Percentiles rank a stretch among this genome's conserved stretches.
Conservation (phyloP, 2,797 vertebrate genomes). For the Danio albolineatus region DNA sequence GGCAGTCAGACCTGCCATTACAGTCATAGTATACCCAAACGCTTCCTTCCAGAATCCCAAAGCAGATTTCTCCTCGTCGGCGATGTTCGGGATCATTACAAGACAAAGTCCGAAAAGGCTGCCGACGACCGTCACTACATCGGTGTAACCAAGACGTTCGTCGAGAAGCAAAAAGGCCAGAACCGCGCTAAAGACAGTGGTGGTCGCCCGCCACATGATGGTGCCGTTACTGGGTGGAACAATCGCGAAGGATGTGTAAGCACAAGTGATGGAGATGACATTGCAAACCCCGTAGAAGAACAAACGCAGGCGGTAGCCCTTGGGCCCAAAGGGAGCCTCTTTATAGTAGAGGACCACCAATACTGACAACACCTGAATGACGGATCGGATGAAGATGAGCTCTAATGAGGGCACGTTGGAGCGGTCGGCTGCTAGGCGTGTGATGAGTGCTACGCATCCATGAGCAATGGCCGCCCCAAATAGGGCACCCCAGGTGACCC, state of each 20-base stretch:
- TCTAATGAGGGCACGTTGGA: conserved; percentile 98
- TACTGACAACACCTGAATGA: conserved; percentile 94
- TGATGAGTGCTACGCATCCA: conserved; percentile 95
- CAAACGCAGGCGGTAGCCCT: conserved; percentile 90
- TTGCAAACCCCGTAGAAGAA: conserved; percentile 97
- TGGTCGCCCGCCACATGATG: conserved; percentile 97
- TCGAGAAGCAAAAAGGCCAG: conserved; percentile 94
- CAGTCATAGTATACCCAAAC: conserved; percentile 97
- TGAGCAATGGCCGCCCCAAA: conserved; percentile 94
- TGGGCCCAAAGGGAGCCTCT: conserved; percentile 93
- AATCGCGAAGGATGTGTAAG: conserved; percentile 96
- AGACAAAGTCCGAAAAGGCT: conserved; percentile 94
- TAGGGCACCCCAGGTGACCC: conserved; percentile 92
- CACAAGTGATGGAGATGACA: conserved; percentile 97
- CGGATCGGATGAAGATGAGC: conserved; percentile 96
- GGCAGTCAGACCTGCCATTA: conserved; percentile 95
- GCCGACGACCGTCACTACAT: conserved; percentile 88
- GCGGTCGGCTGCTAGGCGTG: conserved; percentile 91
- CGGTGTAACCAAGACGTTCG: conserved; percentile 89
- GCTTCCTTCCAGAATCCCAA: conserved; percentile 96
- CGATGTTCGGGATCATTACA: conserved; percentile 96
- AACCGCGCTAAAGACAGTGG: conserved; percentile 94
- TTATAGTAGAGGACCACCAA: conserved; percentile 91
- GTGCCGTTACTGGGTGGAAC: conserved; percentile 97
- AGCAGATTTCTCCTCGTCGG: conserved; percentile 88